These are phyloP conservation scores for Dasypogon diadema DNA, from an alignment of 2,888 invertebrate species.

Conservation along the genomic window DNA sequence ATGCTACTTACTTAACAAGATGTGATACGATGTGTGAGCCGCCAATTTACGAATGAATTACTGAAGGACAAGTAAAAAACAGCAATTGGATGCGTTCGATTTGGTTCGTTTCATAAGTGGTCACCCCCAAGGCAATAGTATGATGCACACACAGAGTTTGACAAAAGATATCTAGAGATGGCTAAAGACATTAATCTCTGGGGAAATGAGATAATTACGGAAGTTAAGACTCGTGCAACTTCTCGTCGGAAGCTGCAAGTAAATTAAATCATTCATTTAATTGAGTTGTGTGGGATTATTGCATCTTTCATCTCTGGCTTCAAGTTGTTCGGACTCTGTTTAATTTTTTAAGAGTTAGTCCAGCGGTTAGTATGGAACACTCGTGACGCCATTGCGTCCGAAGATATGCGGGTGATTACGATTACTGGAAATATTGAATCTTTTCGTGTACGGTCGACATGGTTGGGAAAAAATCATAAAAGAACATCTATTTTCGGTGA, in stretches of 20 bases:
- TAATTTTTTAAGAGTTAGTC: not conserved
- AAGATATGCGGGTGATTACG: not conserved
- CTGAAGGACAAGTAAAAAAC: conserved; percentile 43
- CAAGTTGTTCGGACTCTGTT: not conserved
- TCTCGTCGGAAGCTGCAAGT: conserved; percentile 29
- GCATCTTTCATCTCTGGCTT: not conserved
- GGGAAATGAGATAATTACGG: conserved; percentile 41
- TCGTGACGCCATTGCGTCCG: no score
- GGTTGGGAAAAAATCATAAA: not conserved
- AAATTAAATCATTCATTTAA: conserved; percentile 40
- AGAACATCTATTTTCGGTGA: conserved; percentile 35
- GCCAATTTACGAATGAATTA: conserved; percentile 44
- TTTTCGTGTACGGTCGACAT: not conserved
- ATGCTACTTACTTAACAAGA: conserved; percentile 33
- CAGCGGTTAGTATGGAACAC: not conserved
- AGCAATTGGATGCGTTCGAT: conserved; percentile 27
- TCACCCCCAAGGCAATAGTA: not conserved
- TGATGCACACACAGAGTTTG: conserved; percentile 6
- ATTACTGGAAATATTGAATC: not conserved
- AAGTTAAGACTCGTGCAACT: conserved; percentile 38
- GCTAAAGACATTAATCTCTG: conserved; percentile 36
- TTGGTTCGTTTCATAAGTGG: conserved; percentile 27
- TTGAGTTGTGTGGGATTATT: conserved; percentile 43
- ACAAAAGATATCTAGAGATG: conserved; percentile 28
- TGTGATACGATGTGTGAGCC: conserved; percentile 11